Percentiles rank a stretch among this genome's conserved stretches.
These are phyloP conservation scores for Laticauda colubrina DNA, from an alignment of 2,113 vertebrate genomes.

Conservation along the genomic window DNA sequence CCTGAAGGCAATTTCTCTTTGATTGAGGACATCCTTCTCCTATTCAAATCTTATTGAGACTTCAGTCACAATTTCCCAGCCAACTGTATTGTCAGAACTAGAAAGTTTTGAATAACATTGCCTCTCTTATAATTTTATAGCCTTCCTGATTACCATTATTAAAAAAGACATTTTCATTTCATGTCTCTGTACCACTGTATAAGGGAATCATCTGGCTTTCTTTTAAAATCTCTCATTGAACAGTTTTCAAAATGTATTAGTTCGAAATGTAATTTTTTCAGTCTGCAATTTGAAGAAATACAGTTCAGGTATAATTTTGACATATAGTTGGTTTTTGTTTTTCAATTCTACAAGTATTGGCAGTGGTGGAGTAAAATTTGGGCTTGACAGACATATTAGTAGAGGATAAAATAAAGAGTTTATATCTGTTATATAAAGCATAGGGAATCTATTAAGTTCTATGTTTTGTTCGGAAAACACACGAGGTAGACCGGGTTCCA, in stretches of 20 bases:
- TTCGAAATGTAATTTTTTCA: background rate
- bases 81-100: background rate
- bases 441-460: background rate
- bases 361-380: background rate
- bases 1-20: background rate
- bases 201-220: background rate
- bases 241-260: background rate
- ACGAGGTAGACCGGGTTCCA: too few species aligned
- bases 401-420: background rate
- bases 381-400: background rate
- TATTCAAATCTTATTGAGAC: background rate
- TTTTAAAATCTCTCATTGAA: background rate
- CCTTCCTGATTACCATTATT: background rate
- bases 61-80: background rate
- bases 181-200: background rate
- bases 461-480: too few species aligned
- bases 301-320: background rate
- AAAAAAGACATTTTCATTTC: background rate
- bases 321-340: background rate
- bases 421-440: background rate
- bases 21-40: background rate
- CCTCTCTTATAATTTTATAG: background rate
- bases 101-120: background rate
- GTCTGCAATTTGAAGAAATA: background rate
- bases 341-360: background rate